These are phyloP conservation scores for Belonocnema kinseyi DNA, from an alignment of 1,140 invertebrate genomes.

Conservation along the genomic window DNA sequence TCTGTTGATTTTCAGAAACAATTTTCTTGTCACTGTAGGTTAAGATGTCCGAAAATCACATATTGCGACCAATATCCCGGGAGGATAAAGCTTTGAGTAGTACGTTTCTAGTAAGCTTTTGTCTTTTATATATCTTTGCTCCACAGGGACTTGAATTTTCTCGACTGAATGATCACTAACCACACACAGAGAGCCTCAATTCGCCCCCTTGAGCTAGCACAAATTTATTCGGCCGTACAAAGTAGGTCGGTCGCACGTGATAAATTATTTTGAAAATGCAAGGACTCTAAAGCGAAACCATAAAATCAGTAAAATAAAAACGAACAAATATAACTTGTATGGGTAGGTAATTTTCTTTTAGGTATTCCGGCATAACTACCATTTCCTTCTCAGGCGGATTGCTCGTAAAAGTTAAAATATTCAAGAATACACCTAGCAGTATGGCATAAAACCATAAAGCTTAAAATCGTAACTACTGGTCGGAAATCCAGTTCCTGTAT, in stretches of 20 bases:
- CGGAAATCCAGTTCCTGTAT: conserved; percentile 19
- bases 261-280: background rate
- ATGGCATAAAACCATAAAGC: conserved; percentile 29
- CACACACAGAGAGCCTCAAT: background rate
- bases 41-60: conserved; percentile 27
- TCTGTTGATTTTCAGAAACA: conserved; percentile 6
- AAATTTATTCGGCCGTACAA: background rate
- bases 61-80: background rate
- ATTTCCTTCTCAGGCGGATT: background rate
- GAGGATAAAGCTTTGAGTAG: background rate
- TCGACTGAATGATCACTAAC: conserved; percentile 1
- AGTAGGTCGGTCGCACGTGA: background rate
- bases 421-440: conserved; percentile 18
- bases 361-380: background rate
- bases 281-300: background rate
- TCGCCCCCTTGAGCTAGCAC: background rate
- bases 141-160: background rate
- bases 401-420: conserved; percentile 8
- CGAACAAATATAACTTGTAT: background rate
- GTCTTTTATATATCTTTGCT: conserved; percentile 15
- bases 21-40: background rate
- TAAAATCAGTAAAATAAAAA: background rate
- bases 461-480: conserved; percentile 28
- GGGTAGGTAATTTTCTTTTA: background rate
- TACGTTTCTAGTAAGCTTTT: conserved; percentile 6